Conservation (phyloP, 2,113 vertebrate genomes). For the Elephas maximus region DNA sequence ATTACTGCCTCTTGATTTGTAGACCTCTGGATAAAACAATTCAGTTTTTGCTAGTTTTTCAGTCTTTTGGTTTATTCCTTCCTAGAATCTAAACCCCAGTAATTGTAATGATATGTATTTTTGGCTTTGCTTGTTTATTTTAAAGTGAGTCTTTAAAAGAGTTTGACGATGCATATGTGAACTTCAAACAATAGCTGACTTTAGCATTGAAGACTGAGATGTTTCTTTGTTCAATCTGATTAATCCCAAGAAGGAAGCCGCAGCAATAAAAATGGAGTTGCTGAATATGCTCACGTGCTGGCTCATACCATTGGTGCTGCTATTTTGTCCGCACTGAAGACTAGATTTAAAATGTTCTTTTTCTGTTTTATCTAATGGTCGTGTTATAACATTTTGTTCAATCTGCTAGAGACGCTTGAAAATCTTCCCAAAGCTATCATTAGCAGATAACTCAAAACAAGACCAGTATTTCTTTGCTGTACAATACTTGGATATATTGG, state of each 20-base stretch:
- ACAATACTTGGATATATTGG: not conserved
- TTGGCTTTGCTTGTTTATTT: conserved; percentile 6
- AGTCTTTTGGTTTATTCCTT: not conserved
- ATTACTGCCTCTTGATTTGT: not conserved
- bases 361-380: conserved; percentile 48
- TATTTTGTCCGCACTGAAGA: conserved; percentile 29
- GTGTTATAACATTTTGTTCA: conserved; percentile 34
- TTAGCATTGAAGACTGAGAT: not conserved
- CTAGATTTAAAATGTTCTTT: not conserved
- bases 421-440: conserved; percentile 52
- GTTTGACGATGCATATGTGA: not conserved
- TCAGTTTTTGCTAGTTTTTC: not conserved
- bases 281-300: not conserved
- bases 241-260: not conserved
- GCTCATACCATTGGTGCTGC: not conserved
- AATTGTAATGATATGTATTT: not conserved
- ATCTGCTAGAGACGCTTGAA: conserved; percentile 50
- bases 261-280: not conserved
- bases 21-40: not conserved
- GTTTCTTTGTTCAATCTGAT: not conserved
- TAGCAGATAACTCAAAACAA: not conserved
- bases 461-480: not conserved
- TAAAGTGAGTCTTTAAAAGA: conserved; percentile 13
- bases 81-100: not conserved
- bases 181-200: conserved; percentile 31